These are phyloP conservation scores for Prosopocoilus inquinatus DNA, from an alignment of 2,888 invertebrate genomes.

Conservation along the genomic window DNA sequence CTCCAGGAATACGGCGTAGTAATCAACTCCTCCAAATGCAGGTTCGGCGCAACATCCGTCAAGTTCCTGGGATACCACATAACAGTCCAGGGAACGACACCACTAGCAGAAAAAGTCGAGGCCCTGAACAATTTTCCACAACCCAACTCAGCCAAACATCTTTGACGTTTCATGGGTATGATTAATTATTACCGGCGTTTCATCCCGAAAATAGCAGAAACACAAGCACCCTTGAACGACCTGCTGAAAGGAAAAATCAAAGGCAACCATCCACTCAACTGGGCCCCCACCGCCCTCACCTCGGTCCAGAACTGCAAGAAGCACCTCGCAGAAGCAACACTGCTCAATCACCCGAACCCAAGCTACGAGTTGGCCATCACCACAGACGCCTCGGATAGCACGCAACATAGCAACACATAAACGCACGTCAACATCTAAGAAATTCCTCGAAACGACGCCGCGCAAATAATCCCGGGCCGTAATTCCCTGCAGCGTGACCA, in stretches of 20 bases:
- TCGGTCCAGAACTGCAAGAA: slow-evolving; percentile 8
- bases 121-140: too few species aligned
- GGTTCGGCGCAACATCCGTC: slow-evolving; percentile 28
- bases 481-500: too few species aligned
- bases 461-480: too few species aligned
- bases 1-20: slow-evolving; percentile 29
- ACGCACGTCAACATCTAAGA: too few species aligned
- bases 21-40: slow-evolving; percentile 39
- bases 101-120: too few species aligned
- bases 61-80: background rate
- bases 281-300: too few species aligned
- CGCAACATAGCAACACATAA: too few species aligned
- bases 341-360: slow-evolving; percentile 18
- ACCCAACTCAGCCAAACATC: slow-evolving; percentile 18
- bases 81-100: too few species aligned
- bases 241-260: slow-evolving; percentile 21
- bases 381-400: background rate
- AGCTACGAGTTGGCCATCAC: background rate
- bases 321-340: slow-evolving; percentile 18
- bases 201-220: slow-evolving; percentile 38
- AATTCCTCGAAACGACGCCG: too few species aligned
- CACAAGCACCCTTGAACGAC: slow-evolving; percentile 39
- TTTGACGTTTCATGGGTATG: slow-evolving; percentile 40
- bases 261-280: too few species aligned
- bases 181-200: slow-evolving; percentile 43